Conservation (phyloP, 2,888 invertebrate species). For the Agonopterix arenella region DNA sequence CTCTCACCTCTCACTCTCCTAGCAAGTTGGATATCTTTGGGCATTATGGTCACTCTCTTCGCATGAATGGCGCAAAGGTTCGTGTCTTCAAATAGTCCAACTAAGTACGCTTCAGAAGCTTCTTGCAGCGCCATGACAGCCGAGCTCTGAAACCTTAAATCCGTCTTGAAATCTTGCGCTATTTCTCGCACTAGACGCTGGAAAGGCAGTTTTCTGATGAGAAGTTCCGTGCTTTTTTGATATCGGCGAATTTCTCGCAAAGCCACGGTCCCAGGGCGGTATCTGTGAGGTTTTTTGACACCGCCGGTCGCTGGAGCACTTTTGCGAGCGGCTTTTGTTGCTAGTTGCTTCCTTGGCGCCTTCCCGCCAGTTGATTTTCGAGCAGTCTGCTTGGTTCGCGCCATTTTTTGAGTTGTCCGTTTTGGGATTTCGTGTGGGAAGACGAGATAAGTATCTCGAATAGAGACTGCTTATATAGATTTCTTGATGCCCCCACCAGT, state of each 20-base stretch:
- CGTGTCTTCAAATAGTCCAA: constrained; percentile 85
- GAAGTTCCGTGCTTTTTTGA: constrained; percentile 84
- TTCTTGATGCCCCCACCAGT: no score
- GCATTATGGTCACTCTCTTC: constrained; percentile 61
- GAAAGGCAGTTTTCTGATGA: constrained; percentile 84
- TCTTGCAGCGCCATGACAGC: constrained; percentile 83
- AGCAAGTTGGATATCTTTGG: constrained; percentile 56
- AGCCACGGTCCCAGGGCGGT: constrained; percentile 82
- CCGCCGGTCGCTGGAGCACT: constrained; percentile 85
- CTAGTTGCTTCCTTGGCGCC: constrained; percentile 82
- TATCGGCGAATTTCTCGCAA: constrained; percentile 83
- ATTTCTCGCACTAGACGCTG: constrained; percentile 84
- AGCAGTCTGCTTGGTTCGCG: constrained; percentile 86
- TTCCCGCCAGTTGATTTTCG: constrained; percentile 86
- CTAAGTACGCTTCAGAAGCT: constrained; percentile 78
- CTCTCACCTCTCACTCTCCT: constrained; percentile 54
- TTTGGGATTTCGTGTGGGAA: no score
- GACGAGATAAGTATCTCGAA: no score
- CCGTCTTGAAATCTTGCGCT: constrained; percentile 85
- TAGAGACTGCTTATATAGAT: no score
- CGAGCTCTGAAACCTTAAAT: constrained; percentile 82
- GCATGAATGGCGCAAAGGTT: constrained; percentile 88
- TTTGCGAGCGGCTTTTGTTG: constrained; percentile 84
- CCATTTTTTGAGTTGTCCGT: constrained; percentile 60
- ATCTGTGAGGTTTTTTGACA: constrained; percentile 85